Conservation (phyloP, 2,888 invertebrate species). For the Julus scanicus region DNA sequence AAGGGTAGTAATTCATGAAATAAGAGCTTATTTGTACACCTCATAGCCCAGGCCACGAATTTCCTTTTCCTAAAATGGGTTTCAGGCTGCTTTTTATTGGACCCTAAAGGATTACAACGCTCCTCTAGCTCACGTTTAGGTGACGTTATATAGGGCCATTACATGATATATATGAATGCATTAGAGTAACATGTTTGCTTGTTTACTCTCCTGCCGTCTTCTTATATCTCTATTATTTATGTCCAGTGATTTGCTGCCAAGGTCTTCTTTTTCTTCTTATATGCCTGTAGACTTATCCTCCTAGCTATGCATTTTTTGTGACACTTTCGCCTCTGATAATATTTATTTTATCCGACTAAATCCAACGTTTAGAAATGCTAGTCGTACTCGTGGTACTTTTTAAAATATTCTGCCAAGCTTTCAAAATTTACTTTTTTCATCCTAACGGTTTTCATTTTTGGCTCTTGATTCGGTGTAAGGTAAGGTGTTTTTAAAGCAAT, state of each 20-base stretch:
- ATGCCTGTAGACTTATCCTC: not conserved
- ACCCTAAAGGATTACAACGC: not conserved
- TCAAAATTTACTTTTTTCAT: too few relatives aligned
- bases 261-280: not conserved
- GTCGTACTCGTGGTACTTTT: too few relatives aligned
- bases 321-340: not conserved
- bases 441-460: too few relatives aligned
- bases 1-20: slow-evolving; percentile 7
- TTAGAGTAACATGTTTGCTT: slow-evolving; percentile 17
- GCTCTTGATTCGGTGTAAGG: too few relatives aligned
- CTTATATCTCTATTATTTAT: slow-evolving; percentile 16
- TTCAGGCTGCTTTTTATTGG: slow-evolving; percentile 33
- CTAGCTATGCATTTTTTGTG: not conserved
- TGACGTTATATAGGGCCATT: slow-evolving; percentile 16
- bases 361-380: not conserved
- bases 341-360: not conserved
- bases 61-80: slow-evolving; percentile 14
- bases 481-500: too few relatives aligned
- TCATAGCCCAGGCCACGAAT: slow-evolving; percentile 13
- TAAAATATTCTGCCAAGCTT: too few relatives aligned
- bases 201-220: not conserved
- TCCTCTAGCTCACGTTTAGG: not conserved
- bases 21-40: slow-evolving; percentile 33
- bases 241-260: not conserved
- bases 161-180: slow-evolving; percentile 22